These are phyloP conservation scores for Spea multiplicata DNA, from an alignment of 2,113 vertebrate genomes.

Conservation along the genomic window DNA sequence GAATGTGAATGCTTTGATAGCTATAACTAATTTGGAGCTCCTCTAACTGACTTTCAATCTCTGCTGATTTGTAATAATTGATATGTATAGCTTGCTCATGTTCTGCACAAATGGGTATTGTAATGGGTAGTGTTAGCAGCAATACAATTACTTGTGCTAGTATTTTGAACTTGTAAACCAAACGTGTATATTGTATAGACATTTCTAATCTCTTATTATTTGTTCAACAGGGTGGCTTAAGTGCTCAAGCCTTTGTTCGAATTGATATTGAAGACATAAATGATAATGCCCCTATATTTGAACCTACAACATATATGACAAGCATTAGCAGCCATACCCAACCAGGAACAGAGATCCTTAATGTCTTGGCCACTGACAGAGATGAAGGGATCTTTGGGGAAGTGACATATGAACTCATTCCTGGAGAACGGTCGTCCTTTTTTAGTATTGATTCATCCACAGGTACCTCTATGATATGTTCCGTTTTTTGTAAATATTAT, in stretches of 20 bases:
- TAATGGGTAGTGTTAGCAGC: no score
- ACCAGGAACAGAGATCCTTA: constrained; percentile 80
- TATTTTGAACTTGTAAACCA: no score
- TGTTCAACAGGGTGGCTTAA: constrained; percentile 81
- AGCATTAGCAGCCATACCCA: constrained; percentile 78
- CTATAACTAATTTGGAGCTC: no score
- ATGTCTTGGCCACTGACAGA: constrained; percentile 78
- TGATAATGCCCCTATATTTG: constrained; percentile 84
- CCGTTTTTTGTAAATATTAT: no score
- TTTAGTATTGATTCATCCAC: constrained; percentile 78
- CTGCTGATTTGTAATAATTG: no score
- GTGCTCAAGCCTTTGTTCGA: constrained; percentile 84
- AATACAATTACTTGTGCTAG: no score
- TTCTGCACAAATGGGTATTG: no score
- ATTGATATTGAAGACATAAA: constrained; percentile 88
- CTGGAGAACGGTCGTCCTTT: constrained; percentile 71
- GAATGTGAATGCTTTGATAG: no score
- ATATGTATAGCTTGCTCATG: no score
- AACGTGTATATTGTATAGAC: no score
- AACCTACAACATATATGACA: constrained; percentile 70
- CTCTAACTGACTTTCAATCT: no score
- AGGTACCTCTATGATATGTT: constrained; percentile 64
- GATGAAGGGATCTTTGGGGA: constrained; percentile 75
- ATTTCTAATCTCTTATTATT: constrained; percentile 41
- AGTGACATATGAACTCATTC: constrained; percentile 75